Evolutionary conservation across 23 tunicate genomes (phyloP).

Genomic region (Oikopleura vanhoeffeni): DNA sequence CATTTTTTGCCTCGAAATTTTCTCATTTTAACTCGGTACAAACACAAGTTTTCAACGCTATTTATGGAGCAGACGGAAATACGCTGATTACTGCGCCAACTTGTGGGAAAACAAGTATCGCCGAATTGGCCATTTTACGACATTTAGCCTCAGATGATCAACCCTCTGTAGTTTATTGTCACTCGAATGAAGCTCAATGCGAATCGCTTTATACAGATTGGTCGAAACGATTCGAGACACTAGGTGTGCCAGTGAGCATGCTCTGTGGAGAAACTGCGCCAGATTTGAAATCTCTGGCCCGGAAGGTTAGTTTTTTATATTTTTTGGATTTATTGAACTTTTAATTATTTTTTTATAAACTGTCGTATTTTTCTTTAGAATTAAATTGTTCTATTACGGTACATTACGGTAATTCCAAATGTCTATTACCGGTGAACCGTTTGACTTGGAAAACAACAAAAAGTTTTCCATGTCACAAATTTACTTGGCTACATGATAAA

Average conservation of each 20-base stretch:
- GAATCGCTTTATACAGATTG: constrained; percentile 59
- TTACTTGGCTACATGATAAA: no score
- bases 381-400: no score
- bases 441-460: no score
- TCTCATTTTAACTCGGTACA: constrained; percentile 82
- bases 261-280: constrained; percentile 85
- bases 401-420: no score
- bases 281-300: constrained; percentile 51
- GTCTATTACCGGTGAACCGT: no score
- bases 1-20: constrained; percentile 44
- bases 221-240: constrained; percentile 47
- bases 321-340: no score
- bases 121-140: constrained; percentile 73
- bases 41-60: constrained; percentile 89
- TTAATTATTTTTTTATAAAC: no score
- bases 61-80: constrained; percentile 74
- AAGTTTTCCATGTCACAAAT: no score
- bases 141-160: constrained; percentile 34
- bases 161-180: constrained; percentile 56
- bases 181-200: constrained; percentile 71
- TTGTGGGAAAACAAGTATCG: constrained; percentile 86
- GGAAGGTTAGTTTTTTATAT: no score
- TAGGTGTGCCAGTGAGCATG: constrained; percentile 48
- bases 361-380: no score
- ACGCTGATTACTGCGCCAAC: constrained; percentile 85